These are phyloP conservation scores for Phyllostomus hastatus DNA, from an alignment of 2,113 vertebrate species.

Conservation along the genomic window DNA sequence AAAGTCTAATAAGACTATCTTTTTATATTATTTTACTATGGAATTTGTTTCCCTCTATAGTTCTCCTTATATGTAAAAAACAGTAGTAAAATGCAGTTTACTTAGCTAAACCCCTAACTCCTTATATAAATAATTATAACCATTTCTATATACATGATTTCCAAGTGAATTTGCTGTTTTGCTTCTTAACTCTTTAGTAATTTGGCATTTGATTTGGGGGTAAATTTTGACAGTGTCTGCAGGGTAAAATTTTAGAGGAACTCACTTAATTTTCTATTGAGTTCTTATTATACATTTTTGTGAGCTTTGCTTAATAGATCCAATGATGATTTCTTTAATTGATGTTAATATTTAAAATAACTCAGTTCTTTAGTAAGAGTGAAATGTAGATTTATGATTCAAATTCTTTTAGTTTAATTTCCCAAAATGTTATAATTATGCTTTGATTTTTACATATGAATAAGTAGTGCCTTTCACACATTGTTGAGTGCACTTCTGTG, in stretches of 20 bases:
- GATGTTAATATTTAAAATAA: constrained; percentile 13
- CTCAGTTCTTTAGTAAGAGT: not conserved
- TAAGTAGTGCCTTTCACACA: not conserved
- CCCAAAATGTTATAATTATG: not conserved
- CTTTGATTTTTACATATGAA: not conserved
- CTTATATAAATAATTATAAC: not conserved
- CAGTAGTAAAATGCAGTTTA: constrained; percentile 9
- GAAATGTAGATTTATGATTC: not conserved
- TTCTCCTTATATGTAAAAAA: constrained; percentile 27
- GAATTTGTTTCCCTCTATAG: constrained; percentile 11
- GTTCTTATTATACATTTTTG: not conserved
- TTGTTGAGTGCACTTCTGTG: not conserved
- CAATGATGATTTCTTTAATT: not conserved
- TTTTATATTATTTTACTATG: constrained; percentile 13
- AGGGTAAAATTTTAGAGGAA: constrained; percentile 16
- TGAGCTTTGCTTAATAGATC: not conserved
- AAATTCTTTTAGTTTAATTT: constrained; percentile 8
- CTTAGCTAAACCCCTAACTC: not conserved
- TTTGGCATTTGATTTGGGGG: constrained; percentile 20
- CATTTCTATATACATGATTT: not conserved
- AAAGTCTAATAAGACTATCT: not conserved
- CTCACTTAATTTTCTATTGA: constrained; percentile 34
- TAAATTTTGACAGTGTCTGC: constrained; percentile 7
- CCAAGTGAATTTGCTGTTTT: constrained; percentile 32
- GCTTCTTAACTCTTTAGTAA: constrained; percentile 5